Base-by-base conservation (phyloP, 2,113 vertebrate genomes). In the Oxyura jamaicensis region DNA sequence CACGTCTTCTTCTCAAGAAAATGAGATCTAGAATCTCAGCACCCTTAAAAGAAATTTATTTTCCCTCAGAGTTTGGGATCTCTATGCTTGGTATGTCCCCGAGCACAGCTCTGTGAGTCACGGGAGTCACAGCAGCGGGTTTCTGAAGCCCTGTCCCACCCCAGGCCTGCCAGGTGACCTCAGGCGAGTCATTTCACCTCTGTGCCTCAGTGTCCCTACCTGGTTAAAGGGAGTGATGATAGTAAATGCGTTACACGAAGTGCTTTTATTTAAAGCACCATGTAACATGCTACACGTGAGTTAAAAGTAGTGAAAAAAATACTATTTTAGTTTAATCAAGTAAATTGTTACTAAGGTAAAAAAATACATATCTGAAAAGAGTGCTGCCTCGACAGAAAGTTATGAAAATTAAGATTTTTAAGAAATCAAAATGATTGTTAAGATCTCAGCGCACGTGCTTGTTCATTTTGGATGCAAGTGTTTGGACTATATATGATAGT, bases 371-470 rank as follows among this genome's bases (percentile, higher is more conserved):
- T 48, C 81, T 92, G 58, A 92, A 83, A 71, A 95, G 58, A 87
- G 48, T 55, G 86, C 50, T 72, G 42, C 86, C 67, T 92, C 65
- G 31, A 84, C n/a, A 77, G 90, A 80, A 75, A 93, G 46, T 48
- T 48, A 48, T 11, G 46, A 48, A 48, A 48, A 48, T 48, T 11
- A 48, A 48, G 46, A 22, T 48, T 48, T 48, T 48, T 48, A 93
- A 76, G 95, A 96, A 93, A 68, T 86, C 53, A 92, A 73, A 94
- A 65, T 78, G 17, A 94, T 83, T 91, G 65, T 76, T 96, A 91
- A 87, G 58, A 82, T 50, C 56, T 87, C 94, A 82, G 78, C 66
- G 39, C 56, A 93, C 10, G 3, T 63, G 29, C 3, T 67, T 80
- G 83, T 33, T 94, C 42, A 41, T 83, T 95, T 96, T 88, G 71